phyloP scores from a whole-genome alignment of 2,888 invertebrate species.

The Plagodis pulveraria region DNA sequence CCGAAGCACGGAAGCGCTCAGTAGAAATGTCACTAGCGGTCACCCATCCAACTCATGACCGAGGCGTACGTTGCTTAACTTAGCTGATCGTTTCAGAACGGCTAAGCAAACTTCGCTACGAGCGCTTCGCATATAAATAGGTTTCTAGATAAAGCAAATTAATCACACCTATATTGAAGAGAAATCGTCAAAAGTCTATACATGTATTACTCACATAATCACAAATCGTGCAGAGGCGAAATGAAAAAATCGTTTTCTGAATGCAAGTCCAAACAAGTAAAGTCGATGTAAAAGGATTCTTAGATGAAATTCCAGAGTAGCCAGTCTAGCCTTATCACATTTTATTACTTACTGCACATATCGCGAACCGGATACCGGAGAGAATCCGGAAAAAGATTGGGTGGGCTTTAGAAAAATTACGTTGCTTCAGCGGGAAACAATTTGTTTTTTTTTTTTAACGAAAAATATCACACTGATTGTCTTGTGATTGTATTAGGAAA shows the following conservation, averaged over 20 bases:
- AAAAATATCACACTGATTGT: conserved; percentile 27
- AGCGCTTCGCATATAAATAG: too few relatives aligned
- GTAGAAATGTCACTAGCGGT: too few relatives aligned
- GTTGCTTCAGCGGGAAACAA: conserved; percentile 16
- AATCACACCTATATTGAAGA: too few relatives aligned
- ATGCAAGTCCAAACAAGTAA: conserved; percentile 14
- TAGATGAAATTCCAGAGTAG: conserved; percentile 6
- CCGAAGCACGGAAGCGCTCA: too few relatives aligned
- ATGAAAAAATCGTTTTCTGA: conserved; percentile 6
- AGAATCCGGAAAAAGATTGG: conserved; percentile 30
- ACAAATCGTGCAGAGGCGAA: neutral
- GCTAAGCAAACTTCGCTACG: too few relatives aligned
- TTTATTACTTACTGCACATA: conserved; percentile 34
- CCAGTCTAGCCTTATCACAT: conserved; percentile 23
- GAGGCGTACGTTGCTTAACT: too few relatives aligned
- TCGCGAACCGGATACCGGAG: conserved; percentile 23
- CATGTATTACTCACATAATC: neutral
- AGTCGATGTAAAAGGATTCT: conserved; percentile 12
- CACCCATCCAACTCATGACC: too few relatives aligned
- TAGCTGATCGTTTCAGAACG: too few relatives aligned
- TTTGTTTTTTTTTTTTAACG: conserved; percentile 19
- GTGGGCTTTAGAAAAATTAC: conserved; percentile 36
- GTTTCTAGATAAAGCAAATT: neutral
- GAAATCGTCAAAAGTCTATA: neutral
- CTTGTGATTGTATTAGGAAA: conserved; percentile 21